A percentile compares a stretch with the other conserved stretches of the same genome.
These are phyloP conservation scores for Agrochola circellaris DNA, from an alignment of 2,888 invertebrate species.

Conservation along the genomic window DNA sequence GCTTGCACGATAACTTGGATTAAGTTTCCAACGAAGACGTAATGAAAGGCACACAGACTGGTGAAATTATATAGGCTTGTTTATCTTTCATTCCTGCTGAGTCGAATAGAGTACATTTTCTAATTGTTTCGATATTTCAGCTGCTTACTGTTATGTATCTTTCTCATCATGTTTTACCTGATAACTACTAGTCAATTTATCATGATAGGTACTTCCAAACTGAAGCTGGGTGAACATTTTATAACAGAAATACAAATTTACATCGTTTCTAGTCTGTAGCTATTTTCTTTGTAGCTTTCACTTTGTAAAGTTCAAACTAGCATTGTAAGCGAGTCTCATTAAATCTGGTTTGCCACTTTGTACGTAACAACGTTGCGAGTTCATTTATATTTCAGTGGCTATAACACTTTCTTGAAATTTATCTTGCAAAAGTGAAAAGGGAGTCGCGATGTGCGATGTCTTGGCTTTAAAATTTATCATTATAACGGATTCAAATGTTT, in stretches of 20 bases:
- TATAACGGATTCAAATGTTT: not conserved
- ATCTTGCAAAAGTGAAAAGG: constrained; percentile 10
- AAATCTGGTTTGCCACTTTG: constrained; percentile 55
- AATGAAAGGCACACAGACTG: not conserved
- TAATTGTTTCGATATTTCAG: not conserved
- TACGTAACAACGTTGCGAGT: constrained; percentile 36
- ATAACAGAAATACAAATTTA: constrained; percentile 12
- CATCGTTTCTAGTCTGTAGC: constrained; percentile 6
- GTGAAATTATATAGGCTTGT: not conserved
- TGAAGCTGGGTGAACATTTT: constrained; percentile 14
- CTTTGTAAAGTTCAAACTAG: constrained; percentile 26
- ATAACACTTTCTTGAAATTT: constrained; percentile 33
- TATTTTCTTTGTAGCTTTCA: constrained; percentile 34
- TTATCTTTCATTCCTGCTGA: not conserved
- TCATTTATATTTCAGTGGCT: constrained; percentile 41
- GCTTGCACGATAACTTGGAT: constrained; percentile 2
- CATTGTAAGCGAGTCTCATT: constrained; percentile 54
- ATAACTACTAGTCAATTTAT: not conserved
- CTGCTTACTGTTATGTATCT: not conserved
- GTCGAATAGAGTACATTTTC: not conserved
- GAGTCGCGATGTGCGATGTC: not conserved
- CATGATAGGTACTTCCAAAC: not conserved
- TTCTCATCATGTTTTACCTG: not conserved
- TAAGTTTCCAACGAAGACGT: not conserved
- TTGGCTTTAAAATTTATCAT: not conserved